A percentile compares a stretch with the other conserved stretches of the same genome.
Evolutionary conservation across 2,888 invertebrate species (phyloP).

Genomic region (Sinopyrophorus schimmeli): DNA sequence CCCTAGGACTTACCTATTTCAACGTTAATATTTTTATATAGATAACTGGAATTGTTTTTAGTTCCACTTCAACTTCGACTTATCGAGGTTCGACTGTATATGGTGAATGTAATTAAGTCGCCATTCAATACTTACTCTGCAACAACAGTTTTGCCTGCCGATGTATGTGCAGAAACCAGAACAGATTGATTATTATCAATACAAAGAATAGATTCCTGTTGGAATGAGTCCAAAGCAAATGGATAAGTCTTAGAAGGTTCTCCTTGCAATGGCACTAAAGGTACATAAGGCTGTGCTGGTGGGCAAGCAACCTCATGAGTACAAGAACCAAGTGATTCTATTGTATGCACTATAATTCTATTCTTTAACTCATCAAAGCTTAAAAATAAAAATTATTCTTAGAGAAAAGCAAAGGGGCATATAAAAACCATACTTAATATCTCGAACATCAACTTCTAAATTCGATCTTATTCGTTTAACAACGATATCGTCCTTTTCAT

Average conservation of each 20-base stretch:
- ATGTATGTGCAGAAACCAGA: conserved; percentile 98
- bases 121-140: conserved; percentile 77
- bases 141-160: conserved; percentile 99
- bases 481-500: conserved; percentile 36
- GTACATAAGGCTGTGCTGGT: conserved; percentile 78
- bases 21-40: no score
- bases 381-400: conserved; percentile 37
- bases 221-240: conserved; percentile 96
- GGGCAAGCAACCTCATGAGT: conserved; percentile 96
- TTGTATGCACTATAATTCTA: conserved; percentile 82
- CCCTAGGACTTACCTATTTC: no score
- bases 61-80: not conserved
- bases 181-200: conserved; percentile 98
- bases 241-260: conserved; percentile 91
- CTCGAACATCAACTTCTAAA: conserved; percentile 46
- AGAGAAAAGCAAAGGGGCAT: not conserved
- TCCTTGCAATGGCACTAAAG: conserved; percentile 59
- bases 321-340: conserved; percentile 91
- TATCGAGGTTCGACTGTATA: not conserved
- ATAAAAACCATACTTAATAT: conserved; percentile 47
- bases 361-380: conserved; percentile 77
- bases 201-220: conserved; percentile 94
- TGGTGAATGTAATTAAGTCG: not conserved
- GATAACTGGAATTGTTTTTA: no score
- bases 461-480: conserved; percentile 47